Base-by-base conservation (phyloP, 37 sponge, comb jelly and placozoan species). In the Spongilla lacustris region DNA sequence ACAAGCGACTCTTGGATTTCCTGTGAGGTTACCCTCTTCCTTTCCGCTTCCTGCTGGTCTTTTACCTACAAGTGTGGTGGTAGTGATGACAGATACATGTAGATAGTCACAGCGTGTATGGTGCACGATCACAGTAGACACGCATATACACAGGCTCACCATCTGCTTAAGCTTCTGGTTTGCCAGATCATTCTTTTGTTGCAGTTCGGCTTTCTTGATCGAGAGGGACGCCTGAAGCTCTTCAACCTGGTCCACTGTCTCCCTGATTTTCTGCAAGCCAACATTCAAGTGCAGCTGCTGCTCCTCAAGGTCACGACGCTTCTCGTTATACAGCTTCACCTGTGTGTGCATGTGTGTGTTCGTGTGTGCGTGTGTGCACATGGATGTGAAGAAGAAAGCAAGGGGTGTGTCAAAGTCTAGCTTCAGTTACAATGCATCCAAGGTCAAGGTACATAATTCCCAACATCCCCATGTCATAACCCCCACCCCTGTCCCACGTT, bases 231-330 rank as follows among this genome's bases (percentile, higher is more conserved):
- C 74, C 86, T 96, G 95, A 5, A 98, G 92, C 66, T 98, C 97
- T 66, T 95, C 95, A 50, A 98, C 99, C 81, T 96, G 97, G 29
- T 98, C 95, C 22, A 96, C 98, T 36, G 98, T 98, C 83, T 98
- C 99, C 8, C 89, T 31, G 67, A 96, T 98, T 87, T 98, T 98
- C 78, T 93, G 87, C 24, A 98, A 85, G 13, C 99, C 98, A 19
- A 98, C 96, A 79, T 96, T 98, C 22, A 98, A 87, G 93, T 98
- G 98, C 17, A 98, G 86, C 67, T 98, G 98, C 81, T 98, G 98
- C 78, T 96, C 98, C 48, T 98, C 98, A 22, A 98, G 82, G 77
- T 98, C 96, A 80, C 85, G 79, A 31, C 98, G 71, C 90, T 98
- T 98, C 88, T 98, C 98, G 74, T 94, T 85, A 73, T 92, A 94